Percentiles rank a stretch among this genome's conserved stretches.
These are phyloP conservation scores for Drepana falcataria DNA, from an alignment of 2,888 invertebrate species.

Conservation along the genomic window DNA sequence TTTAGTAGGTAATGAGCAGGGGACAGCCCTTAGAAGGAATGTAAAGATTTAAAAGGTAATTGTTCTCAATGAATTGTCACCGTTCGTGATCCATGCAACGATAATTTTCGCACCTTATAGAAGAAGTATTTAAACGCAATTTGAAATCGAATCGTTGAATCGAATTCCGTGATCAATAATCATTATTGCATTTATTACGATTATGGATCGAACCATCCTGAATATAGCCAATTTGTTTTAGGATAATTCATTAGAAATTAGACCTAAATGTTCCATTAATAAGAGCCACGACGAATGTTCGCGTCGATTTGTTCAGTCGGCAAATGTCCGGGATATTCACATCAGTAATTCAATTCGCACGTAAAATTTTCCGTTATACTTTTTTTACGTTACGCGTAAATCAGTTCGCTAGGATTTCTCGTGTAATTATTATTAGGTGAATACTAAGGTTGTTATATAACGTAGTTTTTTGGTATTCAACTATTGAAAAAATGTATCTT, in stretches of 20 bases:
- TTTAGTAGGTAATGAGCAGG: too few relatives aligned
- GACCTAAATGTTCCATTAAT: slow-evolving; percentile 17
- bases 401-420: slow-evolving; percentile 4
- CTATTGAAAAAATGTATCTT: too few relatives aligned
- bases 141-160: slow-evolving; percentile 4
- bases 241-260: slow-evolving; percentile 12
- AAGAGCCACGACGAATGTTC: slow-evolving; percentile 7
- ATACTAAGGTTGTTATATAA: slow-evolving; percentile 1
- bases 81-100: neutral
- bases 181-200: slow-evolving; percentile 43
- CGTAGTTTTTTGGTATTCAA: slow-evolving; percentile 2
- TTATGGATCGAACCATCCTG: slow-evolving; percentile 46
- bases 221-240: slow-evolving; percentile 13
- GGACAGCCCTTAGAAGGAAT: neutral
- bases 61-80: neutral
- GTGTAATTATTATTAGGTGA: neutral
- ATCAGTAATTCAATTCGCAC: slow-evolving; percentile 64
- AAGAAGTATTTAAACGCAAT: slow-evolving; percentile 4
- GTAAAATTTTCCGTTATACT: slow-evolving; percentile 39
- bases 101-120: neutral
- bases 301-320: slow-evolving; percentile 26
- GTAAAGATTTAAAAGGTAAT: neutral
- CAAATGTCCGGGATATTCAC: slow-evolving; percentile 62
- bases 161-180: slow-evolving; percentile 1
- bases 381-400: slow-evolving; percentile 17